These are phyloP conservation scores for Drosophila seclusa DNA, from an alignment of 2,888 invertebrate species.

Conservation along the genomic window DNA sequence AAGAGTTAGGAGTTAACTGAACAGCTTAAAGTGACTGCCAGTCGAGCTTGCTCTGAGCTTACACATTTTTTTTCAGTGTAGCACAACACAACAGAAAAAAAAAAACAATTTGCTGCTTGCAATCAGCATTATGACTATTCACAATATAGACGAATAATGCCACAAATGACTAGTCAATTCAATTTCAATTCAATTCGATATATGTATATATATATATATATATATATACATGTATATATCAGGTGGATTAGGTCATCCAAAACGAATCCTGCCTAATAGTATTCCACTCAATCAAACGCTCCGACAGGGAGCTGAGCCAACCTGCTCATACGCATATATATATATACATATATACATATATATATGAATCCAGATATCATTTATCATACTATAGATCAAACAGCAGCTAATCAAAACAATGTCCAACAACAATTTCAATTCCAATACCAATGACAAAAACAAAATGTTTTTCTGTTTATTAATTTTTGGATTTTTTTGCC, in stretches of 20 bases:
- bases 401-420: constrained; percentile 55
- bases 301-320: constrained; percentile 19
- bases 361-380: constrained; percentile 21
- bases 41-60: neutral
- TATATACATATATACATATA: constrained; percentile 7
- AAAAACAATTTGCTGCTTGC: constrained; percentile 44
- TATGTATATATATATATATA: neutral
- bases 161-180: constrained; percentile 18
- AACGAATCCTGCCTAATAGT: constrained; percentile 36
- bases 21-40: neutral
- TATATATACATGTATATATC: neutral
- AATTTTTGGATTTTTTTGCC: constrained; percentile 5
- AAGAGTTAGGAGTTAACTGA: neutral
- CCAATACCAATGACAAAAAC: constrained; percentile 11
- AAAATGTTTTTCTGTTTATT: constrained; percentile 11
- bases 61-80: neutral
- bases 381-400: constrained; percentile 32
- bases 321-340: neutral
- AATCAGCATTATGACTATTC: constrained; percentile 27
- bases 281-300: constrained; percentile 44
- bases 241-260: constrained; percentile 41
- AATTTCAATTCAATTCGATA: constrained; percentile 1
- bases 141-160: constrained; percentile 27
- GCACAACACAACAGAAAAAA: neutral
- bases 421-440: constrained; percentile 8